Evolutionary conservation across 2,797 vertebrate genomes (phyloP), one percentile per base, ranked within the genome.

Genomic region (Lerista edwardsae): DNA sequence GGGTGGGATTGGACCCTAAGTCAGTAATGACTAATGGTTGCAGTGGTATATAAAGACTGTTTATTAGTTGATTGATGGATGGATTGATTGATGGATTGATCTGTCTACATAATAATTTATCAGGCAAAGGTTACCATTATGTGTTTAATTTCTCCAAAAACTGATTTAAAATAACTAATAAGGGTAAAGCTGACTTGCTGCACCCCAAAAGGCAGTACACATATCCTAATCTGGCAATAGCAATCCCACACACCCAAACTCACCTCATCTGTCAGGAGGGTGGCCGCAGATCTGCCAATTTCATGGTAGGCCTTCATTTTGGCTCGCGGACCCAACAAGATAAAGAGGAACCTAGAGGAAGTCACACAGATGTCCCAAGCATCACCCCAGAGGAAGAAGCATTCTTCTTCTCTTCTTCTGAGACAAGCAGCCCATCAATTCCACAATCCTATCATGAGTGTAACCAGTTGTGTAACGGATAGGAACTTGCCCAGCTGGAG

Each of bases 241-340:
- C 51, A 80, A 29, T 57, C 41, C 51, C n/a, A 21, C n/a, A 57
- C 29, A 44, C 23, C 39, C 10, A 82, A 36, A 65, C 94, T 96
- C 90, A 97, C 97, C 94, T 88, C 93, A 64, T 97, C 96, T 0
- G 92, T 92, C 84, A 97, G 93, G 88, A 97, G 93, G 0, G 92
- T 94, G 80, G 96, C 96, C 79, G 92, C 91, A n/a, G 96, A 96
- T 80, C 96, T 95, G 68, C 96, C 96, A 47, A 97, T 93, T 75
- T 97, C 96, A 0, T 93, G 93, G 81, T 95, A 96, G 71, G 81
- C 81, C 87, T 92, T 96, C 74, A 29, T 80, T 82, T 79, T 84
- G 51, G 41, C 86, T 31, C n/a, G 89, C 3, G 96, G 96, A 2
- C 96, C 95, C 77, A 97, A 86, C 41, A 97, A 91, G 78, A 97